Percentiles rank a stretch among this genome's conserved stretches.
Conservation (phyloP, 2,888 invertebrate genomes). For the Lordiphosa fenestrarum region DNA sequence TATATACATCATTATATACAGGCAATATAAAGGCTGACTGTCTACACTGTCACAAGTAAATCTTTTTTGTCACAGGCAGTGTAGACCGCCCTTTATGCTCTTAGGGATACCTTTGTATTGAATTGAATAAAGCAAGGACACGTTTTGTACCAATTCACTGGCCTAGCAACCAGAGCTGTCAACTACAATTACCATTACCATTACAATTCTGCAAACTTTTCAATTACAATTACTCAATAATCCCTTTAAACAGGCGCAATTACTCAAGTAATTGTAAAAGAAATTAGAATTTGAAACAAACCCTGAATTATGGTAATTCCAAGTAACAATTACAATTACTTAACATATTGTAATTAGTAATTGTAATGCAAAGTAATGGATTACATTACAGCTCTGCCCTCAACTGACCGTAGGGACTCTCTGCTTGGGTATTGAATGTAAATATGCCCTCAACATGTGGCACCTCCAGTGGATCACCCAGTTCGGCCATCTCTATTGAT, state of each 20-base stretch:
- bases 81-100: conserved; percentile 9
- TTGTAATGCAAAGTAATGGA: too few relatives aligned
- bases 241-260: too few relatives aligned
- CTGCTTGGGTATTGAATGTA: conserved; percentile 37
- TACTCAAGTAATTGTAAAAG: too few relatives aligned
- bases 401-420: conserved; percentile 11
- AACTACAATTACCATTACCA: too few relatives aligned
- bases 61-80: background rate
- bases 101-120: conserved; percentile 40
- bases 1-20: conserved; percentile 15
- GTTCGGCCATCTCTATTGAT: background rate
- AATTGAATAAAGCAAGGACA: conserved; percentile 27
- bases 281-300: too few relatives aligned
- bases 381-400: too few relatives aligned
- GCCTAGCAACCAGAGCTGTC: background rate
- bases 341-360: too few relatives aligned
- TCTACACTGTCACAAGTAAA: background rate
- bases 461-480: conserved; percentile 48
- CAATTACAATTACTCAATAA: too few relatives aligned
- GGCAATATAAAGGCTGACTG: conserved; percentile 15
- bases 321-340: too few relatives aligned
- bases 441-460: conserved; percentile 31
- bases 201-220: too few relatives aligned
- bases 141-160: conserved; percentile 44
- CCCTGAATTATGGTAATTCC: too few relatives aligned